These are phyloP conservation scores for Opisthograptis luteolata DNA, from an alignment of 2,888 invertebrate species.

Conservation along the genomic window DNA sequence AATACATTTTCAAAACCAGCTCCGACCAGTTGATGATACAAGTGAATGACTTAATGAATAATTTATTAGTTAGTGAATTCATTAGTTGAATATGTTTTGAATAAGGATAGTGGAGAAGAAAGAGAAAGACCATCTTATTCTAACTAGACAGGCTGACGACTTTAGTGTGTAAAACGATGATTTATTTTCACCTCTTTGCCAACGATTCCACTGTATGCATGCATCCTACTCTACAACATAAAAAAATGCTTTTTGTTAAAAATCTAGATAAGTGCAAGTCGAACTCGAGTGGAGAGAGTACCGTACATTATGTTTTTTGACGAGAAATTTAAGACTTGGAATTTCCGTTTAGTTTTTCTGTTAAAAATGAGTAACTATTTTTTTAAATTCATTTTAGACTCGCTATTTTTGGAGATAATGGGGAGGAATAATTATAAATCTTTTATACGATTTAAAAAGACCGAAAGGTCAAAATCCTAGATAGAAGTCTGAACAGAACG, in stretches of 20 bases:
- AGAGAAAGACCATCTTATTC: neutral
- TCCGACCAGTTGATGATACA: neutral
- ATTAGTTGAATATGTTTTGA: slow-evolving; percentile 1
- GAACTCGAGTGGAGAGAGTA: too few relatives aligned
- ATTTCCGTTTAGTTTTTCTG: too few relatives aligned
- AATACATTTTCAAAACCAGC: slow-evolving; percentile 3
- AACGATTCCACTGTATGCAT: slow-evolving; percentile 47
- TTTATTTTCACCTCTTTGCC: slow-evolving; percentile 62
- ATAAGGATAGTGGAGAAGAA: neutral
- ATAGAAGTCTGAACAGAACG: too few relatives aligned
- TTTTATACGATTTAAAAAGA: too few relatives aligned
- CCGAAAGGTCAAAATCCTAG: too few relatives aligned
- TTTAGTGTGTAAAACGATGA: slow-evolving; percentile 23
- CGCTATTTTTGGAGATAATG: too few relatives aligned
- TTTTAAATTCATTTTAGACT: too few relatives aligned
- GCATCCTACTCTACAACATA: slow-evolving; percentile 2
- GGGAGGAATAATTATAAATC: too few relatives aligned
- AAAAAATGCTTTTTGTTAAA: too few relatives aligned
- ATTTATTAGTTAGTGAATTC: slow-evolving; percentile 4
- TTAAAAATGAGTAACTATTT: too few relatives aligned
- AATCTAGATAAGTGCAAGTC: slow-evolving; percentile 3
- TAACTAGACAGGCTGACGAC: neutral
- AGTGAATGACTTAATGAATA: slow-evolving; percentile 14
- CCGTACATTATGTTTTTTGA: too few relatives aligned
- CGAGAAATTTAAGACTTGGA: too few relatives aligned